Evolutionary conservation across 1,140 invertebrate species (phyloP).

Genomic region (Drosophila funebris): DNA sequence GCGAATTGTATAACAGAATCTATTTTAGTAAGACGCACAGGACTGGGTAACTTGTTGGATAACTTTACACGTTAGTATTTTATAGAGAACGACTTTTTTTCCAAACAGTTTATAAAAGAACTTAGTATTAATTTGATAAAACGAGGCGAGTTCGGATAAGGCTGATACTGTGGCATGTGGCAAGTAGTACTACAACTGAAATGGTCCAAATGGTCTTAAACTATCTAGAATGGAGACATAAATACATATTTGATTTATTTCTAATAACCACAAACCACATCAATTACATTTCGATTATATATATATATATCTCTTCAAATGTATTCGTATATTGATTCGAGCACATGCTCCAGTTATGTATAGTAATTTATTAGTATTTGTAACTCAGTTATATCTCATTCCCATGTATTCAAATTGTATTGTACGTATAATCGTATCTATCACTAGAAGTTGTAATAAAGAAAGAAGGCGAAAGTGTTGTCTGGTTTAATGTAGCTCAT

Average conservation of each 20-base stretch:
- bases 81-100: constrained; percentile 71
- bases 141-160: constrained; percentile 57
- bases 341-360: constrained; percentile 6
- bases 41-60: constrained; percentile 61
- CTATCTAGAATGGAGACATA: constrained; percentile 41
- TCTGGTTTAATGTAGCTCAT: no score
- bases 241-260: not conserved
- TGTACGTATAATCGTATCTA: constrained; percentile 58
- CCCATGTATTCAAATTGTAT: constrained; percentile 47
- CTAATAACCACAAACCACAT: not conserved
- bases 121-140: constrained; percentile 30
- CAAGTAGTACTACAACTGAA: constrained; percentile 60
- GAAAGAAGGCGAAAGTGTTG: constrained; percentile 43
- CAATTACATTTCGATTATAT: no score
- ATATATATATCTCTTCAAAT: not conserved
- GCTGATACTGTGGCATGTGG: constrained; percentile 50
- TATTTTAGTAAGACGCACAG: constrained; percentile 77
- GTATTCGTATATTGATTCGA: not conserved
- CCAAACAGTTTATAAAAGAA: constrained; percentile 44
- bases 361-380: constrained; percentile 1
- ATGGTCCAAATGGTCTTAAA: constrained; percentile 72
- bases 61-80: constrained; percentile 72
- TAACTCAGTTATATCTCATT: constrained; percentile 19
- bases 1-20: constrained; percentile 32
- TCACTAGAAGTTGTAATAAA: constrained; percentile 65